phyloP scores from a whole-genome alignment of 2,888 invertebrate species.

The Sarcophaga carnaria region DNA sequence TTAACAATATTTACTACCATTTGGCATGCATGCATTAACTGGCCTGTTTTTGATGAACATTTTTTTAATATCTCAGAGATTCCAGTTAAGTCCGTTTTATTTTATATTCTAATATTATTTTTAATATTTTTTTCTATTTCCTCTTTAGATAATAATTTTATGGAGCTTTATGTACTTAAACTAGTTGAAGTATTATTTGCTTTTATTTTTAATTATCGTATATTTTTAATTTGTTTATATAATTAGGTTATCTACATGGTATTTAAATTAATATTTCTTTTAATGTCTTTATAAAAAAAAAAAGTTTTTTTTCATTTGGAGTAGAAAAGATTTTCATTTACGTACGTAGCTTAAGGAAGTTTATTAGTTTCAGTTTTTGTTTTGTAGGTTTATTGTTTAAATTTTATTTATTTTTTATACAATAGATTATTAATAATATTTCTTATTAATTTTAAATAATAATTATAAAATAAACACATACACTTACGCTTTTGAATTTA shows the following conservation, averaged over 20 bases:
- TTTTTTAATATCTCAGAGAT: no score
- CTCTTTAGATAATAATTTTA: no score
- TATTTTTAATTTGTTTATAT: background rate
- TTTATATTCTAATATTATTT: no score
- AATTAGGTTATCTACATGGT: background rate
- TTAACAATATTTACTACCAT: no score
- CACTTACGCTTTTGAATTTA: background rate
- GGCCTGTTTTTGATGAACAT: no score
- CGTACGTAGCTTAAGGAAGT: conserved; percentile 14
- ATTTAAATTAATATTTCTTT: background rate
- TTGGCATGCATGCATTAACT: no score
- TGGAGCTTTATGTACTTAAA: no score
- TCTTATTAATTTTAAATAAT: background rate
- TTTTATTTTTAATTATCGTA: no score
- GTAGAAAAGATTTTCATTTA: conserved; percentile 49
- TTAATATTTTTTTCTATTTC: no score
- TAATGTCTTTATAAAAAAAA: background rate
- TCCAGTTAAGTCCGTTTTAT: no score
- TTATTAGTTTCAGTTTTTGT: conserved; percentile 15
- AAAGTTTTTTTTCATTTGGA: conserved; percentile 8
- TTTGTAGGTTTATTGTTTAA: background rate
- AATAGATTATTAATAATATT: background rate
- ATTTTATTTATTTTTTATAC: background rate
- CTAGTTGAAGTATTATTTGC: no score
- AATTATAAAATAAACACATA: background rate